Conservation (phyloP, 2,113 vertebrate species). For the Aegithalos caudatus region DNA sequence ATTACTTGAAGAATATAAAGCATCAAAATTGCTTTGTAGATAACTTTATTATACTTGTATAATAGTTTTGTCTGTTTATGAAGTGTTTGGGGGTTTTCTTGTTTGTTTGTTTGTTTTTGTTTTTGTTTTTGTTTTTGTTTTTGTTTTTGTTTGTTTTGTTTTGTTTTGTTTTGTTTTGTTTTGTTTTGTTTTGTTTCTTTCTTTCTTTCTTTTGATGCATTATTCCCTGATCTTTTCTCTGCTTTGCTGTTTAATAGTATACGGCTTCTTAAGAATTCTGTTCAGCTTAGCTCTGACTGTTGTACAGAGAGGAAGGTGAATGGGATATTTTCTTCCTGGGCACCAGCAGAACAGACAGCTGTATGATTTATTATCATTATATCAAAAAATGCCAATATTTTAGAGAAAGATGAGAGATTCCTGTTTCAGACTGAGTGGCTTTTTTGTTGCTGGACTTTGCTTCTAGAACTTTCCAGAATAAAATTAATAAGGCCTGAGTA, state of each 20-base stretch:
- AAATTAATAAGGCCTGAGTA: background rate
- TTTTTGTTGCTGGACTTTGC: background rate
- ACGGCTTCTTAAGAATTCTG: background rate
- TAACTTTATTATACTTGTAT: background rate
- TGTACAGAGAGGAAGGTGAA: background rate
- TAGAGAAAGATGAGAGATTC: background rate
- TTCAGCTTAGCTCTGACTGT: background rate
- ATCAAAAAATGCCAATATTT: background rate
- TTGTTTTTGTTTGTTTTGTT: no score
- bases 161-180: no score
- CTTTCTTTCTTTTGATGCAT: background rate
- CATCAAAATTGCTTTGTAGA: background rate
- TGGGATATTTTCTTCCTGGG: background rate
- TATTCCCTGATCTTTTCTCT: background rate
- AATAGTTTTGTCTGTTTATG: background rate
- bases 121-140: no score
- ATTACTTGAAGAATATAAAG: background rate
- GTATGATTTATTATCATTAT: background rate
- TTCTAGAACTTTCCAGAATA: background rate
- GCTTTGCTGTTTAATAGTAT: background rate
- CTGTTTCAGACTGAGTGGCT: background rate
- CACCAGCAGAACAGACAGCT: background rate
- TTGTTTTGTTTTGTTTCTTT: no score
- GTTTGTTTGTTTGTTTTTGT: background rate
- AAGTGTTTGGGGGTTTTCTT: no score